Conservation (phyloP, 2,888 invertebrate genomes). For the Rhaphigaster nebulosa region DNA sequence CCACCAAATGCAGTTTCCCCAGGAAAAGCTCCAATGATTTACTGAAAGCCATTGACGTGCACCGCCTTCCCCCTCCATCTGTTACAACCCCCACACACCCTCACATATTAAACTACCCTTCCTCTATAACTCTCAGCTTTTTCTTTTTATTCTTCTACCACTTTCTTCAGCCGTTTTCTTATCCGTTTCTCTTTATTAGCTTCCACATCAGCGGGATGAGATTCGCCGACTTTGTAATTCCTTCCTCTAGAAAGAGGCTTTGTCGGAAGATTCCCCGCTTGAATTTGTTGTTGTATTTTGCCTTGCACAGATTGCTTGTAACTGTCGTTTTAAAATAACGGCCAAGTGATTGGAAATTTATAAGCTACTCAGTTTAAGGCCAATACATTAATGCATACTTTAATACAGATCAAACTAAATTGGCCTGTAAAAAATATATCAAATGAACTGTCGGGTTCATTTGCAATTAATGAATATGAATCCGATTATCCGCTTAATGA, state of each 20-base stretch:
- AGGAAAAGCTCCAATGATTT: constrained; percentile 29
- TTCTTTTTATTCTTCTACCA: constrained; percentile 25
- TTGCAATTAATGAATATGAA: no score
- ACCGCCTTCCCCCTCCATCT: constrained; percentile 26
- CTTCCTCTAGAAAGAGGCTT: background rate
- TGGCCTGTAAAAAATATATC: no score
- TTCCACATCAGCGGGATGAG: background rate
- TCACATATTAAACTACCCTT: constrained; percentile 46
- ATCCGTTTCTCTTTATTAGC: constrained; percentile 41
- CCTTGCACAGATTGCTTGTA: no score
- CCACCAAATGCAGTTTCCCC: constrained; percentile 45
- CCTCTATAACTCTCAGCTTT: constrained; percentile 47
- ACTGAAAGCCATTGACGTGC: constrained; percentile 49
- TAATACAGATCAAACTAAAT: no score
- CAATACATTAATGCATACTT: no score
- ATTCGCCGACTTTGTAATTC: constrained; percentile 39
- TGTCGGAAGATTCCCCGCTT: background rate
- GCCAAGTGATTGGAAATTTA: no score
- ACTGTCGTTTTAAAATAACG: no score
- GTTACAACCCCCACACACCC: constrained; percentile 40
- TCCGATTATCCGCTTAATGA: no score
- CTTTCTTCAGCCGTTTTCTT: constrained; percentile 18
- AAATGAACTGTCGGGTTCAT: no score
- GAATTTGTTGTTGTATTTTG: background rate
- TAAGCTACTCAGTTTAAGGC: no score